A percentile compares a stretch with the other conserved stretches of the same genome.
These are phyloP conservation scores for Mormyrus lacerda DNA, from an alignment of 2,113 vertebrate genomes.

Conservation along the genomic window DNA sequence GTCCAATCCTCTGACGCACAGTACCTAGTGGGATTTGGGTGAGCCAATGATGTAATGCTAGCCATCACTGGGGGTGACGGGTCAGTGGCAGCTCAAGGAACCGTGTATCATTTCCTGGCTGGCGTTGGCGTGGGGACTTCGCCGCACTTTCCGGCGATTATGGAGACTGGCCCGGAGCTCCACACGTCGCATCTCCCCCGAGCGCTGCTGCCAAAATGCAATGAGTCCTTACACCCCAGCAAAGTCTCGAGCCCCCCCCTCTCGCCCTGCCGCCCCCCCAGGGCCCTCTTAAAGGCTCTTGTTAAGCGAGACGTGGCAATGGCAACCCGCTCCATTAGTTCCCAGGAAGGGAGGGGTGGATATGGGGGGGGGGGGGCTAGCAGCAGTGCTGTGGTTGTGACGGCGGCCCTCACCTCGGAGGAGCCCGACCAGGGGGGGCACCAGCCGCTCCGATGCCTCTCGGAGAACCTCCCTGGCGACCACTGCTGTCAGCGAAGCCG, in stretches of 20 bases:
- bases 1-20: not conserved
- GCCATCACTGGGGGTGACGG: not conserved
- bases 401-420: slow-evolving; percentile 84
- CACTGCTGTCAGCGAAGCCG: slow-evolving; percentile 62
- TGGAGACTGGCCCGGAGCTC: not conserved
- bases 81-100: not conserved
- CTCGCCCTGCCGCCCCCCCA: slow-evolving; percentile 70
- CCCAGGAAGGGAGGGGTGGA: slow-evolving; percentile 49
- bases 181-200: not conserved
- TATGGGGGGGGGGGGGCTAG: not conserved
- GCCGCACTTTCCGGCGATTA: not conserved
- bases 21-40: not conserved
- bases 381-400: slow-evolving; percentile 23
- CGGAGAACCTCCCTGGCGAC: slow-evolving; percentile 84
- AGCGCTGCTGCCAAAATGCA: slow-evolving; percentile 16
- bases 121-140: slow-evolving; percentile 35
- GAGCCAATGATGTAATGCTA: not conserved
- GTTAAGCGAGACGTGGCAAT: slow-evolving; percentile 87
- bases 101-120: not conserved
- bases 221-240: slow-evolving; percentile 61
- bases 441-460: slow-evolving; percentile 82
- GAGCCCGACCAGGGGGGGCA: slow-evolving; percentile 76
- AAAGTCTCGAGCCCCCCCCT: slow-evolving; percentile 54
- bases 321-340: slow-evolving; percentile 82
- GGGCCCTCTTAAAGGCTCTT: slow-evolving; percentile 70